phyloP scores from a whole-genome alignment of 2,888 invertebrate species.

The Galerucella pusilla region DNA sequence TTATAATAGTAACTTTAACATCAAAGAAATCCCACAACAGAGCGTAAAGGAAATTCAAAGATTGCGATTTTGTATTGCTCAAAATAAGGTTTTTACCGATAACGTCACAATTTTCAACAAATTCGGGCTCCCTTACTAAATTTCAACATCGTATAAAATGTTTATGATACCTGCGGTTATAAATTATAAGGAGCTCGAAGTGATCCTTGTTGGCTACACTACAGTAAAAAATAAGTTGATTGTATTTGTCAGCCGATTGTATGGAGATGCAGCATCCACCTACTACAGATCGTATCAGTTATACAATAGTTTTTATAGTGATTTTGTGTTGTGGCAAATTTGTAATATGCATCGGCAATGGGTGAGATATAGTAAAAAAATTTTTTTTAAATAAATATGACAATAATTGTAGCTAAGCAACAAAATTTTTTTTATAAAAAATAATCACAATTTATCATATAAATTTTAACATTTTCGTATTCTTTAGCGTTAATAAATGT shows the following conservation, averaged over 20 bases:
- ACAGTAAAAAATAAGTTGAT: slow-evolving; percentile 33
- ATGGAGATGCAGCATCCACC: slow-evolving; percentile 1
- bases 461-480: too few species aligned
- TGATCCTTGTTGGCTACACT: slow-evolving; percentile 44
- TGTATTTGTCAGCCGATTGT: neutral
- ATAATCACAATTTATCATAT: too few species aligned
- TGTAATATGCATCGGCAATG: neutral
- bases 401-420: too few species aligned
- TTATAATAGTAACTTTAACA: too few species aligned
- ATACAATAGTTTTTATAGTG: neutral
- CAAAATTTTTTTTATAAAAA: too few species aligned
- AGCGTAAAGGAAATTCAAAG: too few species aligned
- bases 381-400: too few species aligned
- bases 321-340: neutral
- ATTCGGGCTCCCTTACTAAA: slow-evolving; percentile 25
- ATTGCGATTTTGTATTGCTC: too few species aligned
- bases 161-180: slow-evolving; percentile 42
- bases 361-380: neutral
- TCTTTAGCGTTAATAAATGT: too few species aligned
- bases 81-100: neutral
- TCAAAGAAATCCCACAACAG: too few species aligned
- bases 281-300: neutral
- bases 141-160: slow-evolving; percentile 23
- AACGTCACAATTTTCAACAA: neutral
- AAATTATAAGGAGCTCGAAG: slow-evolving; percentile 48